Evolutionary conservation across 92 coral and sea anemone genomes (phyloP), one percentile per base, ranked within the genome.

Genomic region (Hydrozoanthus gracilis): DNA sequence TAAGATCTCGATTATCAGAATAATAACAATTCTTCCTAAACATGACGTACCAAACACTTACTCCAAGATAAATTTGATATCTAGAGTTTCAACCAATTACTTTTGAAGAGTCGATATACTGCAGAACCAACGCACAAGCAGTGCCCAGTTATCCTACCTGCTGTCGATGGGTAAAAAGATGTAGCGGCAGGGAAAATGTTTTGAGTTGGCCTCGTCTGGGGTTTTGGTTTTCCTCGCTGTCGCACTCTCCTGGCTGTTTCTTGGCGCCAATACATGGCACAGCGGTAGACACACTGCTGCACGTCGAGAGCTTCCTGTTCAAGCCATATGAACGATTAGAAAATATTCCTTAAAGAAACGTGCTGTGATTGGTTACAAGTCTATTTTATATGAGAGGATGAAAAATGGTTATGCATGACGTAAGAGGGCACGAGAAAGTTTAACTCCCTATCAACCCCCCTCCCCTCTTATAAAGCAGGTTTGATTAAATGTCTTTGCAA

Each of bases 241-340:
- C 87, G 87, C 51, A 89, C 79, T 90, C 97, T 77, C 14, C 86
- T 88, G 64, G 87, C 94, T 15, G 98, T 87, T 90, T 91, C 88
- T 86, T 89, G 76, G 58, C 98, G 89, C 99, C 99, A 97, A 91
- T 97, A 95, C 79, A 95, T 70, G 18, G 99, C 99, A 71, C 98
- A 97, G 47, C 95, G 93, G 71, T 95, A 90, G 45, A 95, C 99
- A 68, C 90, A 90, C 88, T 90, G 95, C 56, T 97, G 98, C 17
- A 93, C 88, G 73, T 78, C 83, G 66, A 90, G 87, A 18, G 98
- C 96, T 8, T 67, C 93, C 96, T 93, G 73, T 3, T 45, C 71
- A 27, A 73, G 77, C 45, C 78, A 60, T 72, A 87, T 56, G 9
- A 12, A 75, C 39, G 49, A 27, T 39, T 10, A 6, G 0, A 46